phyloP scores from a whole-genome alignment of 2,797 vertebrate species.

The Falco novaeseelandiae region DNA sequence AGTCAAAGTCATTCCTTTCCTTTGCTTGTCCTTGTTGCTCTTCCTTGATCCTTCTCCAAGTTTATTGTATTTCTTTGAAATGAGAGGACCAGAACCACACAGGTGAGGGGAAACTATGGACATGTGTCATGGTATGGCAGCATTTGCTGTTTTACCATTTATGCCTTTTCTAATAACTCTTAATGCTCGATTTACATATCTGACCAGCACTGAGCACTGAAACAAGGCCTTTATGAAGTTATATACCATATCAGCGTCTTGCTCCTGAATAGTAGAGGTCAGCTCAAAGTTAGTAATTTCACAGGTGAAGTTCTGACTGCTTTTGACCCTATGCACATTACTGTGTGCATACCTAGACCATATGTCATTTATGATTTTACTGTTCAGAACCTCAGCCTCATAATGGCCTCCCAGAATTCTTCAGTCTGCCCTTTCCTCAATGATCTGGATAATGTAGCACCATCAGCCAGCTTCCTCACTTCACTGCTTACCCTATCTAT shows the following conservation, averaged over 20 bases:
- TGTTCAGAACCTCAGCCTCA: neutral
- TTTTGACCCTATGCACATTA: neutral
- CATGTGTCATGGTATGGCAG: neutral
- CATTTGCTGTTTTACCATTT: neutral
- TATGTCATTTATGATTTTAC: neutral
- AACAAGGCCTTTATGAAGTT: neutral
- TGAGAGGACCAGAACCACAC: neutral
- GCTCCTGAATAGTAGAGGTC: neutral
- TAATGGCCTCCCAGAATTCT: neutral
- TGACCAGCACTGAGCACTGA: neutral
- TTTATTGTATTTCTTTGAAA: neutral
- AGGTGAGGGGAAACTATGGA: neutral
- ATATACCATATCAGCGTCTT: neutral
- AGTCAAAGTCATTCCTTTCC: neutral
- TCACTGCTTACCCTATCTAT: neutral
- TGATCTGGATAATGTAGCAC: neutral
- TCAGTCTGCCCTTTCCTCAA: neutral
- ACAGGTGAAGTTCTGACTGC: neutral
- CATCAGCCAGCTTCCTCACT: neutral
- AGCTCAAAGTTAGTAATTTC: neutral
- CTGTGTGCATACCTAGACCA: no score
- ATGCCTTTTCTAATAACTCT: neutral
- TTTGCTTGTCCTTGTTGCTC: neutral
- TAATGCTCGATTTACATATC: neutral
- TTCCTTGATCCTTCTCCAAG: neutral